A percentile compares a stretch with the other conserved stretches of the same genome.
Conservation (phyloP, 2,113 vertebrate species). For the Pycnonotus jocosus region DNA sequence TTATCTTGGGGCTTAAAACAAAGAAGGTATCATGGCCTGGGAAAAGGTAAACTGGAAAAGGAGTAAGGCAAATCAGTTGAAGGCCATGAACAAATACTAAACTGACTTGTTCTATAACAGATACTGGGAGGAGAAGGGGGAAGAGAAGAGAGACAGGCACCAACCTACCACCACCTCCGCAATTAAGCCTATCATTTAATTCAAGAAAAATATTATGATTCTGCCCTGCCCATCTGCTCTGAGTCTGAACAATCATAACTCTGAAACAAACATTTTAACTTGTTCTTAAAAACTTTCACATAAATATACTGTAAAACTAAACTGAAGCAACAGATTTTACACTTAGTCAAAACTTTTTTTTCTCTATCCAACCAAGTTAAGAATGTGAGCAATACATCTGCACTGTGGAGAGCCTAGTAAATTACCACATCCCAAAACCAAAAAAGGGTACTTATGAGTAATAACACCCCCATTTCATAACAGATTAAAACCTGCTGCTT, state of each 20-base stretch:
- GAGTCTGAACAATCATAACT: conserved; percentile 83
- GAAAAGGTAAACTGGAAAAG: neutral
- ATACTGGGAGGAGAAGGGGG: neutral
- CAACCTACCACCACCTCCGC: conserved; percentile 83
- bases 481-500: neutral
- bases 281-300: conserved; percentile 64
- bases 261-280: conserved; percentile 76
- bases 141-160: conserved; percentile 66
- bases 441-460: neutral
- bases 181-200: conserved; percentile 64
- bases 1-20: neutral
- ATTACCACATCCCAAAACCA: neutral
- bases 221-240: conserved; percentile 89
- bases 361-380: neutral
- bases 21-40: neutral
- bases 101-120: neutral
- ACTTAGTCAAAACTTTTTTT: neutral
- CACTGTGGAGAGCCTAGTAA: neutral
- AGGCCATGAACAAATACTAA: neutral
- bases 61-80: neutral
- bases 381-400: neutral
- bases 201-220: conserved; percentile 40
- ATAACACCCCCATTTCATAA: neutral
- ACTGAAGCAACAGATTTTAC: conserved; percentile 43
- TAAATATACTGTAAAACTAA: conserved; percentile 54